Conservation (phyloP, 2,888 invertebrate species). For the Campopleginae sp. region DNA sequence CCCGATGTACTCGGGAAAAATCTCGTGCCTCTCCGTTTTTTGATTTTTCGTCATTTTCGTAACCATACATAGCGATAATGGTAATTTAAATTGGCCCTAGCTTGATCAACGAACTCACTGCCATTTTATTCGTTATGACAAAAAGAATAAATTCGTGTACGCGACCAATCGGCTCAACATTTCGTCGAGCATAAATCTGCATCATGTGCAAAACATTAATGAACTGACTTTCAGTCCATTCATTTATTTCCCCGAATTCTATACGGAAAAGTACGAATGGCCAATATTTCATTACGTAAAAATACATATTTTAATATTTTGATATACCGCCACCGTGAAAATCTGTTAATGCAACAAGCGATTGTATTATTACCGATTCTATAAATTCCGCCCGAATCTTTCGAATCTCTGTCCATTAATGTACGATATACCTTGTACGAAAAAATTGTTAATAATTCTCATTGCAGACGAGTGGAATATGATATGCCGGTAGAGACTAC, state of each 20-base stretch:
- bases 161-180: not conserved
- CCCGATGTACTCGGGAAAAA: no score
- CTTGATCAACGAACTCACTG: not conserved
- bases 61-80: not conserved
- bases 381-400: not conserved
- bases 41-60: not conserved
- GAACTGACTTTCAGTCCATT: not conserved
- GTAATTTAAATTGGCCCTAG: not conserved
- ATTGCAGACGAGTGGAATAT: not conserved
- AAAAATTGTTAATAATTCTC: not conserved
- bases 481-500: not conserved
- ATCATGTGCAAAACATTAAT: not conserved
- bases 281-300: not conserved
- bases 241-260: not conserved
- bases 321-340: not conserved
- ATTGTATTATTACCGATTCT: not conserved
- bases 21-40: no score
- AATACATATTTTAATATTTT: not conserved
- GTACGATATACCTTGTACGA: not conserved
- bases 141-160: slow-evolving; percentile 10
- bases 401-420: not conserved
- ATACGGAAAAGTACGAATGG: not conserved
- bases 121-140: not conserved
- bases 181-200: not conserved
- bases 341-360: not conserved